Evolutionary conservation across 1,140 invertebrate species (phyloP), one percentile per base, ranked within the genome.

Genomic region (Euschistus heros): DNA sequence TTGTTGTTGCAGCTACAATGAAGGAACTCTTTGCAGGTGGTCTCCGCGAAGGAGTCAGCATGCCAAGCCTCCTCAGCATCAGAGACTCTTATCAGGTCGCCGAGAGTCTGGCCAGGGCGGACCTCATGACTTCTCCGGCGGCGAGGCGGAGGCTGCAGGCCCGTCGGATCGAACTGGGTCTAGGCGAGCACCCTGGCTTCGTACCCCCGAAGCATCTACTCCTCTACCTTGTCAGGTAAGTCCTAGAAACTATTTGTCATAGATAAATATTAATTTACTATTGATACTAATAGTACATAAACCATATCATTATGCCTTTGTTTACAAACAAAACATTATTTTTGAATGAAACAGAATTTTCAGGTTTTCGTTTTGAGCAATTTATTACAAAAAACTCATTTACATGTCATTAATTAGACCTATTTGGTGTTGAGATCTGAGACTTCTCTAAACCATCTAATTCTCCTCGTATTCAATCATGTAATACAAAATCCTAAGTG

Each of bases 141-240:
- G 79, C 78, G 44, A 78, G 76, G 68, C 74, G 78, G 64, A 74
- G 81, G 65, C 73, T 81, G 37, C 76, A 77, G 27, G 80, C 78
- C 6, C 75, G 80, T 65, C 77, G 76, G 70, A 69, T 79, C 62
- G 78, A 79, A 74, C 72, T 81, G 33, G 75, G 77, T 62, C 73
- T 76, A 62, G 77, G 74, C 10, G 73, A 76, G 50, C 70, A 69
- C 7, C 71, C 69, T 60, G 72, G 69, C 59, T 83, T 80, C 72
- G 78, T 82, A 63, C 82, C 82, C 30, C 82, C 82, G n/a, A 81
- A 79, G 68, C 78, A 82, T 63, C 72, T 84, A 54, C 75, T 84
- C 26, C 73, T 83, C 47, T 83, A 83, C 74, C 75, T 84, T 65
- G 82, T 83, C 72, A 82, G 82, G 82, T 84, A 76, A 80, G 71